Evolutionary conservation across 2,888 invertebrate species (phyloP), one percentile per base, ranked within the genome.

Genomic region (Hipparchia semele): DNA sequence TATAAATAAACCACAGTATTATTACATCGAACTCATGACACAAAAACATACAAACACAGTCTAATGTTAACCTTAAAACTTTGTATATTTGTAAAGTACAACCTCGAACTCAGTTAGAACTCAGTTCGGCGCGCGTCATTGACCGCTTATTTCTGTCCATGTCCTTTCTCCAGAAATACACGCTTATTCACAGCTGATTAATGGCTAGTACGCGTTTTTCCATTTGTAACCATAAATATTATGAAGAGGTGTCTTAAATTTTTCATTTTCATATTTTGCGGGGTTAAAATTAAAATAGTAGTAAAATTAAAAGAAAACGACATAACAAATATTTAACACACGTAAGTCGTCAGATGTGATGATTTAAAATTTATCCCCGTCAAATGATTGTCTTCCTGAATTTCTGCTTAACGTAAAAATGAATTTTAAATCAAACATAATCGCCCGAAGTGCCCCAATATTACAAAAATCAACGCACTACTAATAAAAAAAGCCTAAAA

Each of bases 101-200:
- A 70, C 70, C 70, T 70, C 70, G 62, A 70, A 70, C 70, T 56
- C 69, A 45, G 61, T 61, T 7, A 70, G 64, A 70, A 61, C 56
- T 64, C 64, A 61, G 39, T 74, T 69, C 68, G 33, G 61, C 33
- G 68, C 83, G 81, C 90, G 89, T 90, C 90, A 88, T 83, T 87
- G 87, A 87, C 84, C 86, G 84, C 83, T 88, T 91, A 91, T 90
- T 91, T 90, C 82, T 82, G 89, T 86, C 84, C 80, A 81, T 86
- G 86, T 86, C 87, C 87, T 90, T 89, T 90, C 86, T 87, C 87
- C 86, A 89, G 85, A 89, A 87, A 88, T 86, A 87, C 76, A 75
- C 75, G 73, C 78, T 72, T 76, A 73, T 75, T 75, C 76, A 73
- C 73, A 71, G 51, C 76, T 76, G 76, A 75, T 76, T 76, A 75